Base-by-base conservation (phyloP, 2,888 invertebrate species). In the Biston betularia region DNA sequence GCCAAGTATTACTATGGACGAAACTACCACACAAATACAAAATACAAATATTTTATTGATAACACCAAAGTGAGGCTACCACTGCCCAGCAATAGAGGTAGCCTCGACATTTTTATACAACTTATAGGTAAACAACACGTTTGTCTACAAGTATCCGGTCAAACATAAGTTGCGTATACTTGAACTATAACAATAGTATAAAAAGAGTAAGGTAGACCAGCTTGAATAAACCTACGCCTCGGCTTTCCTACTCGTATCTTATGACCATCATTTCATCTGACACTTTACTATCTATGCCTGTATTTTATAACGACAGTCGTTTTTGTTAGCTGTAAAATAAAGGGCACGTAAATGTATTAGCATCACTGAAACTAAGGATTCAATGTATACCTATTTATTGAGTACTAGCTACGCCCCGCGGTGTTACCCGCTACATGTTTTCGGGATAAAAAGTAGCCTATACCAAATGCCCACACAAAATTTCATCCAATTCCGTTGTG, bases 191-290 rank as follows among this genome's bases (percentile, higher is more conserved):
- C 90, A 90, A 91, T 88, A 79, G 88, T 38, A 38, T 79, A 79
- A 75, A 76, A 83, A 72, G 80, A 75, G 67, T 82, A 81, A 82
- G 83, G 83, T 81, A 83, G 81, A 76, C 80, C 74, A 65, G 81
- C 77, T 73, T 77, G 69, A 72, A 69, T 76, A 82, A 75, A 74
- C 89, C 87, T 87, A 87, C 89, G 79, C 80, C 77, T 81, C 77
- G 79, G 81, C 82, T 75, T 76, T 79, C 82, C 86, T 90, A 24
- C 24, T 24, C 24, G 24, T 24, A 90, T 89, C 88, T 90, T 90
- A 89, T 89, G 87, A 85, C 88, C 80, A 86, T 87, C 86, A 86
- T 88, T 86, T 86, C 87, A 85, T 84, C 84, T 87, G 87, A 88
- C 89, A 90, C 85, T 91, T 90, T 89, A 91, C 63, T 50, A 68